Conservation (phyloP, 2,797 vertebrate species). For the Borostomias antarcticus region DNA sequence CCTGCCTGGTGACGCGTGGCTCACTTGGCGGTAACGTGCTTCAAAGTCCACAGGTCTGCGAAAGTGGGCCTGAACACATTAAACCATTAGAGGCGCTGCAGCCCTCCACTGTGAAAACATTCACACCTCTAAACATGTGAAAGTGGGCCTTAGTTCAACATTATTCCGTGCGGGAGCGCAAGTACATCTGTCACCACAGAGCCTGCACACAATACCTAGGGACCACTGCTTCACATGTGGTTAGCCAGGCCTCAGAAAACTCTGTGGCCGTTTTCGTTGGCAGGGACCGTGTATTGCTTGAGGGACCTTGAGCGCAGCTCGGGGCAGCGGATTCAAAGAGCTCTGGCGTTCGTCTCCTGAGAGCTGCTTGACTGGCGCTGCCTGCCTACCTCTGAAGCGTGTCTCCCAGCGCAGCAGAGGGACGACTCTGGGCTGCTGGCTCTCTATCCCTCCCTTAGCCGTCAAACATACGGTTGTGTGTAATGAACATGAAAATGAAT, state of each 20-base stretch:
- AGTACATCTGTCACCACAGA: constrained; percentile 29
- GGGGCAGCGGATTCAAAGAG: constrained; percentile 39
- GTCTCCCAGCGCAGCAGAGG: neutral
- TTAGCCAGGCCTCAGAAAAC: constrained; percentile 17
- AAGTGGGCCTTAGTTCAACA: constrained; percentile 38
- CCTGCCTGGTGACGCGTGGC: constrained; percentile 19
- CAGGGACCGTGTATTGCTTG: constrained; percentile 22
- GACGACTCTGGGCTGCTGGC: no score
- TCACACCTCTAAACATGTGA: constrained; percentile 21
- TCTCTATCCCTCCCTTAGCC: no score
- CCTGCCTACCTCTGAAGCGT: neutral
- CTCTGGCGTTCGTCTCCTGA: constrained; percentile 30
- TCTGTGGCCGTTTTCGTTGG: constrained; percentile 33
- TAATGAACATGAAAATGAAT: no score
- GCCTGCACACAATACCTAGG: neutral
- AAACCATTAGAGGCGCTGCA: constrained; percentile 17
- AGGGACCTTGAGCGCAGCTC: neutral
- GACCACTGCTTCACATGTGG: constrained; percentile 12
- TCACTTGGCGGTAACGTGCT: constrained; percentile 9
- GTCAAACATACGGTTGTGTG: no score
- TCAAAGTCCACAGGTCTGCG: constrained; percentile 10
- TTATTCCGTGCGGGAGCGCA: constrained; percentile 25
- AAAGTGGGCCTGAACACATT: constrained; percentile 27
- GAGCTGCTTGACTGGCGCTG: constrained; percentile 14
- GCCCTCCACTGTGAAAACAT: constrained; percentile 30